These are phyloP conservation scores for Cinclus cinclus DNA, from an alignment of 2,113 vertebrate species.

Conservation along the genomic window DNA sequence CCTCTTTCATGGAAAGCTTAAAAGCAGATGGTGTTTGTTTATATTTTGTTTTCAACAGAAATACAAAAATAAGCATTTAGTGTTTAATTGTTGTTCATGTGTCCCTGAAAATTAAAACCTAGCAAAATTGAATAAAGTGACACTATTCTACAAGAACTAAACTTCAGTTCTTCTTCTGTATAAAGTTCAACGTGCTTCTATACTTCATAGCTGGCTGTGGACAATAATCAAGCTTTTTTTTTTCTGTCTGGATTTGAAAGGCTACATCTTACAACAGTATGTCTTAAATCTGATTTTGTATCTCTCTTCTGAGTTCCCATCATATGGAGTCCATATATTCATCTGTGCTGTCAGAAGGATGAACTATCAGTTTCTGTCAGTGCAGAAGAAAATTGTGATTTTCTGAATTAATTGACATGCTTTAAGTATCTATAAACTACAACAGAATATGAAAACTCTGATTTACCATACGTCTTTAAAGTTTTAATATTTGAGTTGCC, in stretches of 20 bases:
- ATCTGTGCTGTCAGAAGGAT: not conserved
- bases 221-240: not conserved
- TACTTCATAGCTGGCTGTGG: not conserved
- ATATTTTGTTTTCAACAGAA: not conserved
- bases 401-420: not conserved
- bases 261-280: not conserved
- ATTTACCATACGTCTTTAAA: not conserved
- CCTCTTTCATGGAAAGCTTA: not conserved
- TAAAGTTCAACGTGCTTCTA: not conserved
- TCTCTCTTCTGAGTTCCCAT: not conserved
- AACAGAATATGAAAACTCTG: not conserved
- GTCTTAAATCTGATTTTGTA: not conserved
- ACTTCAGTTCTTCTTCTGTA: not conserved
- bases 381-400: not conserved
- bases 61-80: not conserved
- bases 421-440: not conserved
- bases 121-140: not conserved
- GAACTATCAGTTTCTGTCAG: not conserved
- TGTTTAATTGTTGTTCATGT: not conserved
- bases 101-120: not conserved
- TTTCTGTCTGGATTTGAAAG: not conserved
- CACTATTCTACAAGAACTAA: not conserved
- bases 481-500: not conserved
- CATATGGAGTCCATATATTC: not conserved
- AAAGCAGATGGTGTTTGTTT: not conserved